phyloP scores from a whole-genome alignment of 2,888 invertebrate species.

The Schrankia costaestrigalis region DNA sequence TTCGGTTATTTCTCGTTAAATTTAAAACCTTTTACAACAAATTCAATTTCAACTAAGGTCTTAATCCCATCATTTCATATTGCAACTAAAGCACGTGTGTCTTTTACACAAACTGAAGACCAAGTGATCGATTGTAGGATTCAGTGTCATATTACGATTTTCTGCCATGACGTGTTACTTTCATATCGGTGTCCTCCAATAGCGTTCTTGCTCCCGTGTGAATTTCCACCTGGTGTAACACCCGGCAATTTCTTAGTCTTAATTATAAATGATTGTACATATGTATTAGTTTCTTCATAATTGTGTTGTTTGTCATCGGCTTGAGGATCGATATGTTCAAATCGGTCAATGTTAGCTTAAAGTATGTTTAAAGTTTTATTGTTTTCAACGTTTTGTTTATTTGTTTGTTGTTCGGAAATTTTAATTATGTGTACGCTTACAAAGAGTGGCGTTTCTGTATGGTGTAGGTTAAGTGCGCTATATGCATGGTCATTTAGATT shows the following conservation, averaged over 20 bases:
- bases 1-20: neutral
- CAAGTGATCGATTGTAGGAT: conserved; percentile 58
- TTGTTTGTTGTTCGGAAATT: conserved; percentile 21
- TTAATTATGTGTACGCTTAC: conserved; percentile 14
- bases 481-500: conserved; percentile 9
- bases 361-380: conserved; percentile 28
- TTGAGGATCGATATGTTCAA: conserved; percentile 38
- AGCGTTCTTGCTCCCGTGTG: conserved; percentile 39
- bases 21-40: neutral
- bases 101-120: conserved; percentile 26
- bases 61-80: conserved; percentile 2
- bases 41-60: neutral
- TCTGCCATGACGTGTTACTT: conserved; percentile 58
- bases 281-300: conserved; percentile 27
- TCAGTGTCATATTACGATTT: conserved; percentile 42
- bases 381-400: conserved; percentile 16
- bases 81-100: conserved; percentile 33
- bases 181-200: conserved; percentile 52
- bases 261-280: conserved; percentile 54
- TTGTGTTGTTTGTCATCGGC: conserved; percentile 31
- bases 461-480: neutral
- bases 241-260: conserved; percentile 52
- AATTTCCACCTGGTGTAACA: conserved; percentile 51
- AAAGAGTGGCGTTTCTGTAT: conserved; percentile 10
- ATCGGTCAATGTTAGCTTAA: conserved; percentile 40